These are phyloP conservation scores for Crossocerus cetratus DNA, from an alignment of 2,888 invertebrate genomes.

Conservation along the genomic window DNA sequence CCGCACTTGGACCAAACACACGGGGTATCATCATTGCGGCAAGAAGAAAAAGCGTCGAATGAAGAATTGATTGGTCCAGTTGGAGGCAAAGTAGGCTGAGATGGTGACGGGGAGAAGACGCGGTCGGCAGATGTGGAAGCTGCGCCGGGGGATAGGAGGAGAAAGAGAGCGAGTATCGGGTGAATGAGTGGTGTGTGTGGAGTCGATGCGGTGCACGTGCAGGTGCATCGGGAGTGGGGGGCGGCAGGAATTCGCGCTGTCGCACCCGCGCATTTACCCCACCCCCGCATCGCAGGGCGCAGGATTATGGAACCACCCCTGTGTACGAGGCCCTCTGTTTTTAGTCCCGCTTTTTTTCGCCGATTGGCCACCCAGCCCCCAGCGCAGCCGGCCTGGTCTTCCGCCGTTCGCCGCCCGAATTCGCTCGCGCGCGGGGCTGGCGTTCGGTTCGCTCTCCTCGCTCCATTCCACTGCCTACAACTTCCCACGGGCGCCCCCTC, in stretches of 20 bases:
- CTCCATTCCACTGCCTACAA: too few species aligned
- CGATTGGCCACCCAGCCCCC: slow-evolving; percentile 66
- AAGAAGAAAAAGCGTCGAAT: too few species aligned
- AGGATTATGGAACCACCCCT: slow-evolving; percentile 73
- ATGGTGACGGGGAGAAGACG: background rate
- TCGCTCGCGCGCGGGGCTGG: slow-evolving; percentile 49
- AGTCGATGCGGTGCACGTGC: slow-evolving; percentile 65
- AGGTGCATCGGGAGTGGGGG: slow-evolving; percentile 60
- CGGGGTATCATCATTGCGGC: too few species aligned
- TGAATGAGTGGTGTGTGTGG: slow-evolving; percentile 53
- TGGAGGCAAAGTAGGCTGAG: background rate
- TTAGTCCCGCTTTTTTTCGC: slow-evolving; percentile 69
- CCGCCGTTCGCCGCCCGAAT: slow-evolving; percentile 61
- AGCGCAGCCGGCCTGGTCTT: slow-evolving; percentile 47
- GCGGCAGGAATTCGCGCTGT: slow-evolving; percentile 66
- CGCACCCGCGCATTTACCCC: slow-evolving; percentile 72
- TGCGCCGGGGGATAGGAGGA: slow-evolving; percentile 12
- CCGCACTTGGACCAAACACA: too few species aligned
- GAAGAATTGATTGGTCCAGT: too few species aligned
- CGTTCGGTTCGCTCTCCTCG: slow-evolving; percentile 50
- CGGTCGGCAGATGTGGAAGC: background rate
- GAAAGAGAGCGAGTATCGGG: slow-evolving; percentile 30
- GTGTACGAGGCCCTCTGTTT: slow-evolving; percentile 67
- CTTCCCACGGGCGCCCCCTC: too few species aligned
- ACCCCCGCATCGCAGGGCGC: slow-evolving; percentile 66